Base-by-base conservation (phyloP, 1,140 invertebrate species). In the Scaptomyza montana region DNA sequence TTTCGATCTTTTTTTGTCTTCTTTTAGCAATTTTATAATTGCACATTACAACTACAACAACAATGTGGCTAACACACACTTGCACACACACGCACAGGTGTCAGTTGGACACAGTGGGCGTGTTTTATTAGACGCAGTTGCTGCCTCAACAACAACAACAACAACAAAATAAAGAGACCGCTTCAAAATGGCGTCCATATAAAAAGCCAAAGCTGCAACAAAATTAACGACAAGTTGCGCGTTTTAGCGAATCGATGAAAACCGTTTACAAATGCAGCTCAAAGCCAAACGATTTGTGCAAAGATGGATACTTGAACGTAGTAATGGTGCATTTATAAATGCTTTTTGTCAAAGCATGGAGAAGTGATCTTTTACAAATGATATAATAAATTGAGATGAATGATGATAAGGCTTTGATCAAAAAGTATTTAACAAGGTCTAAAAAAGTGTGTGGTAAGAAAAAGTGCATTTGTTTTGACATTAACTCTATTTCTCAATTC, bases 181-280 rank as follows among this genome's bases (percentile, higher is more conserved):
- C 66, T 49, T 64, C 59, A 86, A 86, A 86, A 86, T 86, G 82
- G 82, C 82, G 82, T 76, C 67, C 74, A 75, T 82, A 82, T 57
- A 68, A 68, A 62, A 45, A 55, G 12, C 6, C 10, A 59, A 66
- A n/a, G 28, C 21, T 46, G 28, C 39, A 10, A 36, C 36, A 8
- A 57, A 45, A 43, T 51, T 57, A 21, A 33, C 55, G 46, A 41
- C 66, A 62, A 63, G 49, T 51, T 63, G 33, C 60, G 36, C 39
- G 39, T 43, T 43, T 43, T 43, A n/a, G 39, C 39, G 39, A 43
- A n/a, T n/a, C 39, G 39, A n/a, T 43, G 39, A 43, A 43, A 43
- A 49, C 4, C 55, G 21, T 8, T 45, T 12, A 5, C 4, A 16
- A 57, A 46, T 10, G 41, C 28, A 16, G 21, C 28, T 30, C 16